phyloP scores from a whole-genome alignment of 2,113 vertebrate species.

The Sphyrna mokarran region DNA sequence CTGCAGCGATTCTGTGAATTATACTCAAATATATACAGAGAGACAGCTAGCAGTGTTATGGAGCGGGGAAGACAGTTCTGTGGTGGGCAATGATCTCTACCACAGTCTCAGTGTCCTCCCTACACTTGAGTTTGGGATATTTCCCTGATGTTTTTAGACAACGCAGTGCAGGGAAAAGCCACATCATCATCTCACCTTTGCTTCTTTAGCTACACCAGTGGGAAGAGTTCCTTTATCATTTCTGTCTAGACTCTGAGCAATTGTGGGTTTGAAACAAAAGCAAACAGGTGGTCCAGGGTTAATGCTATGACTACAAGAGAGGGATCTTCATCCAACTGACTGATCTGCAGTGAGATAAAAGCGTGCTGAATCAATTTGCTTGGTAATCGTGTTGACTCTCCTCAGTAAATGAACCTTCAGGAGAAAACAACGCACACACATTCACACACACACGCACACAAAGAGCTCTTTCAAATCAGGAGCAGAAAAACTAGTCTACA shows the following conservation, averaged over 20 bases:
- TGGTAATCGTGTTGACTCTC: neutral
- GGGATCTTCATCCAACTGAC: neutral
- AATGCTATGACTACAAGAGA: neutral
- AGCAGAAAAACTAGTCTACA: neutral
- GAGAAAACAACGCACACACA: neutral
- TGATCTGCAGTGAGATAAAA: neutral
- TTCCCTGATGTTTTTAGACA: too few species aligned
- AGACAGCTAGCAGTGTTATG: too few species aligned
- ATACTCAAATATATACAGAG: too few species aligned
- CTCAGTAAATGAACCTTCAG: neutral
- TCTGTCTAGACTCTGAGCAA: neutral
- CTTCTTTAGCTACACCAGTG: neutral
- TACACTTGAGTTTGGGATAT: too few species aligned
- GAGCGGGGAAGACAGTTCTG: too few species aligned
- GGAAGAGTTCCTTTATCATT: too few species aligned
- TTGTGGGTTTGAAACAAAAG: neutral
- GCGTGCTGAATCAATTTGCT: neutral
- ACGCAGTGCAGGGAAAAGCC: neutral
- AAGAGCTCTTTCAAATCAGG: neutral
- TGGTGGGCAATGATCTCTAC: too few species aligned
- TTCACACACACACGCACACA: too few species aligned
- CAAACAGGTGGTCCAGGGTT: neutral
- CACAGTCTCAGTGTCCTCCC: too few species aligned
- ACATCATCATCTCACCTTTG: neutral
- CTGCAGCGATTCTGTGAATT: too few species aligned